Evolutionary conservation across 30 jellyfish, hydroid and myxozoan genomes (phyloP), one percentile per base, ranked within the genome.

Genomic region (Aurelia aurita complex sp. Pacific): DNA sequence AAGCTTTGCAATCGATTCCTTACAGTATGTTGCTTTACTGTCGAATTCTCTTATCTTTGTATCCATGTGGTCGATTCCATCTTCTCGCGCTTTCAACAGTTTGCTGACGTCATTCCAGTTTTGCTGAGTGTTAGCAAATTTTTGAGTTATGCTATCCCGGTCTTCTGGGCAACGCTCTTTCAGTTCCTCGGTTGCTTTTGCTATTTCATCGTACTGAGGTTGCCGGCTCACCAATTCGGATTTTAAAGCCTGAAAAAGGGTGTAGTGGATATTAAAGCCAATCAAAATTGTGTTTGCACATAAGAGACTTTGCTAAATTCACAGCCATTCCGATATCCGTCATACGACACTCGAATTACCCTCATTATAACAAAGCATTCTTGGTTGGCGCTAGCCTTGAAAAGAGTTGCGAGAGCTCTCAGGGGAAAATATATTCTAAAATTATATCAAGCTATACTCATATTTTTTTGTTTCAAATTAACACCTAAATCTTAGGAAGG

Each of bases 61-160:
- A 67, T 80, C 94, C 85, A 94, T 89, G 82, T 84, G 90, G 23
- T 84, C 80, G 42, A 94, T 77, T 69, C 80, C 80, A 50, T 70
- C 51, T 77, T 85, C 95, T 6, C 99, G 92, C 67, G 55, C 88
- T 59, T 89, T 70, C 76, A 95, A 54, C 67, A 85, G 70, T 42
- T 67, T 64, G 64, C 81, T 69, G 70, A 81, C 96, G 54, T 89
- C 95, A 67, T 83, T 66, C 86, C 87, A 85, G 66, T 94, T 85
- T 75, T 89, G 69, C 77, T 55, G 66, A 8, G 94, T 62, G 23
- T 74, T 72, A 1, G 80, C 89, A n/a, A 80, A 59, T 3, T 74
- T 84, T 29, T 83, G 84, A 66, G 55, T 69, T 33, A 86, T 57
- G 42, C 76, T 92, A 2, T 77, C 90, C 23, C 46, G 80, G 67